A percentile compares a stretch with the other conserved stretches of the same genome.
Evolutionary conservation across 2,113 vertebrate species (phyloP).

Genomic region (Anolis sagrei): DNA sequence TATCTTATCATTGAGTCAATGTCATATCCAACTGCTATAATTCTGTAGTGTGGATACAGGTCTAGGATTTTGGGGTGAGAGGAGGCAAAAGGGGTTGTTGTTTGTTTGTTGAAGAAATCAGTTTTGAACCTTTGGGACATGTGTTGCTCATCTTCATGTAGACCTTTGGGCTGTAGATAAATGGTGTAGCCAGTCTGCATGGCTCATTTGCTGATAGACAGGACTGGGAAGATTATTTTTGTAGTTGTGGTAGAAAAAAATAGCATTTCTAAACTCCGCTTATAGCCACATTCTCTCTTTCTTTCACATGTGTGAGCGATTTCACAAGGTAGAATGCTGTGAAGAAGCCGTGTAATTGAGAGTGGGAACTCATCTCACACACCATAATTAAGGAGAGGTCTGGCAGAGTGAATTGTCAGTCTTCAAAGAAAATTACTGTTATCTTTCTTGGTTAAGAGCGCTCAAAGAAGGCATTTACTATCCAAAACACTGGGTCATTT

Average conservation of each 20-base stretch:
- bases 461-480: slow-evolving; percentile 33
- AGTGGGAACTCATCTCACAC: slow-evolving; percentile 25
- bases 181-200: neutral
- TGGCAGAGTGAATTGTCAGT: slow-evolving; percentile 38
- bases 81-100: too few relatives aligned
- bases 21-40: too few relatives aligned
- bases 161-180: neutral
- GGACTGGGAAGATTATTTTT: neutral
- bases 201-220: neutral
- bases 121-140: neutral
- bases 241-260: too few relatives aligned
- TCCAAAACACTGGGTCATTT: slow-evolving; percentile 18
- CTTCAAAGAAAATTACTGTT: slow-evolving; percentile 53
- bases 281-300: too few relatives aligned
- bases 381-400: slow-evolving; percentile 42
- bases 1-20: too few relatives aligned
- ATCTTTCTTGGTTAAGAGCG: slow-evolving; percentile 19
- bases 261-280: too few relatives aligned
- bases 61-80: too few relatives aligned
- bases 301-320: slow-evolving; percentile 42
- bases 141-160: too few relatives aligned
- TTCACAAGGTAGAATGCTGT: slow-evolving; percentile 13
- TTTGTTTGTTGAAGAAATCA: too few relatives aligned
- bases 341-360: slow-evolving; percentile 41
- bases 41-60: too few relatives aligned